Conservation (phyloP, 2,797 vertebrate species). For the Ceyx erithaca region DNA sequence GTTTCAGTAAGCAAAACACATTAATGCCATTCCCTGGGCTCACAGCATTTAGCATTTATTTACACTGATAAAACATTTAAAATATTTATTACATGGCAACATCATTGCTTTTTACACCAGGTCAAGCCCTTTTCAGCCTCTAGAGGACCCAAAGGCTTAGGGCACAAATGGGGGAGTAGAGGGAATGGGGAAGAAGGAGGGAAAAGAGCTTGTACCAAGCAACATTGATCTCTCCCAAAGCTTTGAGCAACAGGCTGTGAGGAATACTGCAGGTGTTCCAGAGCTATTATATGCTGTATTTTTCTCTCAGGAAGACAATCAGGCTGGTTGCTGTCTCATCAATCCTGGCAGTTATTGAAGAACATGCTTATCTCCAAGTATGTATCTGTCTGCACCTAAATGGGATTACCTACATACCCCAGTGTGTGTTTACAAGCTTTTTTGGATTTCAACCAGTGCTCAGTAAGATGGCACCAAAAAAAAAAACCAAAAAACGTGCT, state of each 20-base stretch:
- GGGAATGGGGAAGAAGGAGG: background rate
- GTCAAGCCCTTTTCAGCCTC: background rate
- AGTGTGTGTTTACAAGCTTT: conserved; percentile 7
- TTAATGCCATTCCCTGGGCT: conserved; percentile 16
- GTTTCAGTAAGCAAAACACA: conserved; percentile 48
- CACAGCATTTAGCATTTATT: conserved; percentile 45
- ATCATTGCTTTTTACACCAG: background rate
- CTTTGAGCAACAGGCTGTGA: background rate
- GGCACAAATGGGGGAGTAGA: background rate
- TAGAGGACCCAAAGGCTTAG: background rate
- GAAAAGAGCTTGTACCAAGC: background rate
- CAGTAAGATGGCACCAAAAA: background rate
- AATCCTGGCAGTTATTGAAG: background rate
- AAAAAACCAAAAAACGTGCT: background rate
- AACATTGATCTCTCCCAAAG: background rate
- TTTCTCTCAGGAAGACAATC: background rate
- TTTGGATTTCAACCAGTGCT: conserved; percentile 26
- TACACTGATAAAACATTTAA: conserved; percentile 21
- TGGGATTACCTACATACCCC: background rate
- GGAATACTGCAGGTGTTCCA: background rate
- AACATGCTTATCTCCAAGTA: background rate
- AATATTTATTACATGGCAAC: conserved; percentile 49
- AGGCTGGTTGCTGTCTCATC: background rate
- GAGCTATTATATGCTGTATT: background rate
- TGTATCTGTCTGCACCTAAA: background rate